A percentile compares a stretch with the other conserved stretches of the same genome.
Conservation (phyloP, 2,797 vertebrate species). For the Corythornis leucogaster region DNA sequence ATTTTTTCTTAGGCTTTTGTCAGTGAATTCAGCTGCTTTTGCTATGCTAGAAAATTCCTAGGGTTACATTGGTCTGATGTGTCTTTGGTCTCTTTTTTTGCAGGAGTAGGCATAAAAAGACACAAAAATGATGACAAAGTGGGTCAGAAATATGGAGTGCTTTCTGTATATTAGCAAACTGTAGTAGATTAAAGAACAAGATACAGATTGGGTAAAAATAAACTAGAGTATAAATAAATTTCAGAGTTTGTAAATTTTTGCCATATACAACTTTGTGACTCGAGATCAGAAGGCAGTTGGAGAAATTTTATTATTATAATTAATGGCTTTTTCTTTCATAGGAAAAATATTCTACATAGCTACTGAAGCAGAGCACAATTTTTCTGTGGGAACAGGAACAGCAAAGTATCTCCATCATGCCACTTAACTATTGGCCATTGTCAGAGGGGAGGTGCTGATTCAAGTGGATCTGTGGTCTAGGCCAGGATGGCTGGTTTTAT, state of each 20-base stretch:
- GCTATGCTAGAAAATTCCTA: background rate
- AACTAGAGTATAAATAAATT: background rate
- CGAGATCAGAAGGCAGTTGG: background rate
- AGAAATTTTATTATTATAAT: background rate
- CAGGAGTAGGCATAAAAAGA: background rate
- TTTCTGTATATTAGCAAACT: background rate
- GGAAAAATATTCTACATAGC: background rate
- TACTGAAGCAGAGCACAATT: background rate
- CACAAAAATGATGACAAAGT: background rate
- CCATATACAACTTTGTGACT: background rate
- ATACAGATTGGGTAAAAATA: too few species aligned
- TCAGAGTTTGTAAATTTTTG: background rate
- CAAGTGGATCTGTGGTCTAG: background rate
- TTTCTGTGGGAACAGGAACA: background rate
- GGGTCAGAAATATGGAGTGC: background rate
- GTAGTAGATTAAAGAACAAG: background rate
- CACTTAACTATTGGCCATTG: background rate
- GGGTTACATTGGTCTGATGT: background rate
- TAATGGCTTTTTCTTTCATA: background rate
- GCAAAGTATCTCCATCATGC: rapidly evolving
- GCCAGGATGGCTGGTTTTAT: background rate
- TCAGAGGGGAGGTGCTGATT: background rate
- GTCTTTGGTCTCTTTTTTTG: background rate
- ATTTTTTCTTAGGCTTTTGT: background rate
- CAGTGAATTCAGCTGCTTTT: background rate